Evolutionary conservation across 2,113 vertebrate species (phyloP).

Genomic region (Mus pahari): DNA sequence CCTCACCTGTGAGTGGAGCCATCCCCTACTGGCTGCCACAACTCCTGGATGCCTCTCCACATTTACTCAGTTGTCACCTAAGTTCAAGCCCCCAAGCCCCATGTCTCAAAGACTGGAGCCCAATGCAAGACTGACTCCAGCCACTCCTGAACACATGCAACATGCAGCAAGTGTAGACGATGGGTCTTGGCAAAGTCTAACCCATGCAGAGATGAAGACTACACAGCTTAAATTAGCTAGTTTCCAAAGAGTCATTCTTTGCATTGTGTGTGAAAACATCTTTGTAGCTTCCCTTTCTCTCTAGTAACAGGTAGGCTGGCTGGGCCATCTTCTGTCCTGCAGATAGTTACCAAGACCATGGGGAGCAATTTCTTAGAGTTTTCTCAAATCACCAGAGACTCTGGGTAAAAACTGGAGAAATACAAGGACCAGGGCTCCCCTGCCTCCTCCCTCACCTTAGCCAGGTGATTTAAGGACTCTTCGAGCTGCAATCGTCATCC

Average conservation of each 20-base stretch:
- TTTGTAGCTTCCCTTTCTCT: not conserved
- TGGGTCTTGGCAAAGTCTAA: not conserved
- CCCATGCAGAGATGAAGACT: slow-evolving; percentile 3
- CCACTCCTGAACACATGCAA: not conserved
- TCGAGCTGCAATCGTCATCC: not conserved
- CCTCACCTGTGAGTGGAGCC: not conserved
- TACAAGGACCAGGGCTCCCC: not conserved
- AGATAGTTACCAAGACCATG: slow-evolving; percentile 12
- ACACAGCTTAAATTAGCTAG: slow-evolving; percentile 24
- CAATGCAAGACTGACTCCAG: not conserved
- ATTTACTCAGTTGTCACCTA: not conserved
- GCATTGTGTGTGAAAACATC: not conserved
- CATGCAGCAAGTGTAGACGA: not conserved
- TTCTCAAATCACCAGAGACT: not conserved
- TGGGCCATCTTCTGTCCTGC: not conserved
- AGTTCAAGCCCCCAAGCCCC: not conserved
- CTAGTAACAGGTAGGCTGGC: not conserved
- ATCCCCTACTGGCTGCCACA: not conserved
- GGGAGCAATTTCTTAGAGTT: slow-evolving; percentile 10
- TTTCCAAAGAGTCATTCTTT: not conserved
- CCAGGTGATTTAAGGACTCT: not conserved
- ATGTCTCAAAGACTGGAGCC: not conserved
- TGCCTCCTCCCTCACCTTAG: not conserved
- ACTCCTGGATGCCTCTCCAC: not conserved
- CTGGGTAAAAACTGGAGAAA: not conserved